A percentile compares a stretch with the other conserved stretches of the same genome.
Evolutionary conservation across 2,113 vertebrate species (phyloP).

Genomic region (Calyptomena viridis): DNA sequence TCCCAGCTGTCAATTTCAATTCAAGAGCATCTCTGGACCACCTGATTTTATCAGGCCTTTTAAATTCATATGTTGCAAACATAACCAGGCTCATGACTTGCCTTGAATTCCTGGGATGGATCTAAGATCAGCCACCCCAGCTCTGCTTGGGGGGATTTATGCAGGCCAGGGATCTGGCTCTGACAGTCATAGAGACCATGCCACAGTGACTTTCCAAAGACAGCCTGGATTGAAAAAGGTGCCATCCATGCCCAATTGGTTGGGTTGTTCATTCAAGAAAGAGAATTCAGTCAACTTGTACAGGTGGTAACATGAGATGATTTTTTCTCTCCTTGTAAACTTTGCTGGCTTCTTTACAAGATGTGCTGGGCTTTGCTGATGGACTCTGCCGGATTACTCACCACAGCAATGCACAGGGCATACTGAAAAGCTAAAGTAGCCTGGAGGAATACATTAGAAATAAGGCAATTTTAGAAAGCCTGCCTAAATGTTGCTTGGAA

Average conservation of each 20-base stretch:
- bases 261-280: background rate
- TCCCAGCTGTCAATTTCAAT: background rate
- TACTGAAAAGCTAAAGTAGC: background rate
- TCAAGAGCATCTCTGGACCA: background rate
- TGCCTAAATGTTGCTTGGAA: background rate
- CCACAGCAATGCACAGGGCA: background rate
- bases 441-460: background rate
- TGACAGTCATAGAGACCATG: background rate
- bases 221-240: background rate
- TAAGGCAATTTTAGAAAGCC: background rate
- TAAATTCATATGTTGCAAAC: background rate
- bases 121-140: background rate
- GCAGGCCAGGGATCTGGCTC: background rate
- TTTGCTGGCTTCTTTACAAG: background rate
- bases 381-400: background rate
- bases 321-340: background rate
- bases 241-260: background rate
- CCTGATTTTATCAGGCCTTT: background rate
- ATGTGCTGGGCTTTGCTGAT: fast-evolving
- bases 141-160: background rate
- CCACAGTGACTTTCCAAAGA: background rate
- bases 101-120: background rate
- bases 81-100: background rate
- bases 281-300: background rate
- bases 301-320: background rate